Evolutionary conservation across 2,113 vertebrate species (phyloP).

Genomic region (Xenopus borealis): DNA sequence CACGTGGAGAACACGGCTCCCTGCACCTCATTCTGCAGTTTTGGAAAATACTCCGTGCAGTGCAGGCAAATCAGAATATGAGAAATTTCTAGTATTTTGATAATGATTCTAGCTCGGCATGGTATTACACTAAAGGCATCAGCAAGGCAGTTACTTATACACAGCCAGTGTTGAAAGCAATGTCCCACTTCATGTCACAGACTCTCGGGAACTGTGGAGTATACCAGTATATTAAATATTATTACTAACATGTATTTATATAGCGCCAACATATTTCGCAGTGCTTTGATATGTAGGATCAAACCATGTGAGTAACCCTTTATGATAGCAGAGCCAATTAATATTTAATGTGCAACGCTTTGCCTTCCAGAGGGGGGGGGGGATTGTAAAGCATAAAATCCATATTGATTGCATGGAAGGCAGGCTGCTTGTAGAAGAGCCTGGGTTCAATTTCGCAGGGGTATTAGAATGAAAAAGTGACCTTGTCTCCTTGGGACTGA

Average conservation of each 20-base stretch:
- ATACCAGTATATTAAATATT: neutral
- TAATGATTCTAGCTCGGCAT: neutral
- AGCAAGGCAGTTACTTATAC: neutral
- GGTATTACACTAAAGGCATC: neutral
- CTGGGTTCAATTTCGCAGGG: conserved; percentile 1
- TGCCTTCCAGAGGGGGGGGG: neutral
- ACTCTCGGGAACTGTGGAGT: too few relatives aligned
- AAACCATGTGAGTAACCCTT: neutral
- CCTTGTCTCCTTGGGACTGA: conserved; percentile 30
- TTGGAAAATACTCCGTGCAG: neutral
- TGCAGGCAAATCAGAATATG: neutral
- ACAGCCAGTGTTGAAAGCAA: too few relatives aligned
- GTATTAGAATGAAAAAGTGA: conserved; percentile 29
- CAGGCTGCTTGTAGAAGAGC: neutral
- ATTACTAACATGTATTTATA: too few relatives aligned
- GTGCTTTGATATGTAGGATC: neutral
- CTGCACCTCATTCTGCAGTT: neutral
- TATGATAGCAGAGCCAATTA: neutral
- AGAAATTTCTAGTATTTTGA: neutral
- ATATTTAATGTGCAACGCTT: neutral
- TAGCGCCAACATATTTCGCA: too few relatives aligned
- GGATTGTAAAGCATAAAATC: neutral
- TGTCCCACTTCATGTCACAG: too few relatives aligned
- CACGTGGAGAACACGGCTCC: conserved; percentile 7
- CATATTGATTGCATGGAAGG: neutral